These are phyloP conservation scores for Dorcus hopei DNA, from an alignment of 2,888 invertebrate genomes.

Conservation along the genomic window DNA sequence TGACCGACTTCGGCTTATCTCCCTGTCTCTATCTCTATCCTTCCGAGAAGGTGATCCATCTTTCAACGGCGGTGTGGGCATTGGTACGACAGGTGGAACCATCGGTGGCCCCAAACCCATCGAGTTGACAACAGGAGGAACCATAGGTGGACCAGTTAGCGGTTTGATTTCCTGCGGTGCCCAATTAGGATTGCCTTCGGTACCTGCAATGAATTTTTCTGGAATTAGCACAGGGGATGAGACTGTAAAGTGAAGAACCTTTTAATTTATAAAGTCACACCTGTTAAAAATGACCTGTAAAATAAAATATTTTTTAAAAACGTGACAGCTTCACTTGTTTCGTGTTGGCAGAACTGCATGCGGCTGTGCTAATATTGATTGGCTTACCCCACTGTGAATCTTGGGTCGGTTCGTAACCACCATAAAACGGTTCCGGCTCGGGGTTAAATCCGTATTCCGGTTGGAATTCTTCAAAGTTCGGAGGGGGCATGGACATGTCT, in stretches of 20 bases:
- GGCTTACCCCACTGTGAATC: constrained; percentile 67
- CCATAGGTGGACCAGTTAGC: constrained; percentile 58
- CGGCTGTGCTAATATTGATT: not conserved
- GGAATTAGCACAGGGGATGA: not conserved
- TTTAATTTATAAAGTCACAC: too few relatives aligned
- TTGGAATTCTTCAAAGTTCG: constrained; percentile 48
- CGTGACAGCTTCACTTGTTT: too few relatives aligned
- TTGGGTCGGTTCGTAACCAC: constrained; percentile 69
- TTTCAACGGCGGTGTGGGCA: constrained; percentile 24
- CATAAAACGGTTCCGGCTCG: constrained; percentile 56
- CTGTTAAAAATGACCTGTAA: too few relatives aligned
- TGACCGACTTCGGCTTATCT: constrained; percentile 34
- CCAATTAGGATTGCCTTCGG: constrained; percentile 51
- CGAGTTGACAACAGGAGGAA: constrained; percentile 36
- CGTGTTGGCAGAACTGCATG: too few relatives aligned
- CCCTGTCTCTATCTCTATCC: constrained; percentile 20
- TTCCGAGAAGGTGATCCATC: constrained; percentile 19
- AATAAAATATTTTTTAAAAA: too few relatives aligned
- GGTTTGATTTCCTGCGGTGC: constrained; percentile 64
- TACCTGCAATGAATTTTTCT: constrained; percentile 9
- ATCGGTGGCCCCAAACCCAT: constrained; percentile 43
- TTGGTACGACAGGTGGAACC: constrained; percentile 31
- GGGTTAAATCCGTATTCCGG: constrained; percentile 52
- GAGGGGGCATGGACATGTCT: constrained; percentile 60
- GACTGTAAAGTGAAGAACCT: too few relatives aligned